Percentiles rank a stretch among this genome's conserved stretches.
Conservation (phyloP, 2,888 invertebrate species). For the Fabriciana adippe region DNA sequence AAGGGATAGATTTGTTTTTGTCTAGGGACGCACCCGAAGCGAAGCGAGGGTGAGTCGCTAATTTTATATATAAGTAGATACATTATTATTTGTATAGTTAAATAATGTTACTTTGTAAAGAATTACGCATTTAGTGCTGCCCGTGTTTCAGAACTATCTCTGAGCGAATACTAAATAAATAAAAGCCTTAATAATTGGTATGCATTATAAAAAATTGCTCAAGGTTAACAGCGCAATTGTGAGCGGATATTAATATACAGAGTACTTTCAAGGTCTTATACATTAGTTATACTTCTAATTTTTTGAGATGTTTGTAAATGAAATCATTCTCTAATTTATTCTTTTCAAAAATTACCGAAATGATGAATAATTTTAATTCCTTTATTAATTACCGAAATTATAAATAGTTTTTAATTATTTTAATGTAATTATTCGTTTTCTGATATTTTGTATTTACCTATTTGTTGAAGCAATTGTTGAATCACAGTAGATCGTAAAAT, state of each 20-base stretch:
- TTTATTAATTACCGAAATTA: background rate
- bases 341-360: background rate
- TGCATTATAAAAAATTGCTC: slow-evolving; percentile 32
- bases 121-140: too few species aligned
- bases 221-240: slow-evolving; percentile 38
- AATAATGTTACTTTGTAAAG: too few species aligned
- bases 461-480: too few species aligned
- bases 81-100: too few species aligned
- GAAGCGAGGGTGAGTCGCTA: too few species aligned
- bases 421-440: background rate
- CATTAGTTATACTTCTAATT: slow-evolving; percentile 37
- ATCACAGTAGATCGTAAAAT: too few species aligned
- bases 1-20: too few species aligned
- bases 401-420: background rate
- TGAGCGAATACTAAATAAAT: background rate
- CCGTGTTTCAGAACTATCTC: too few species aligned
- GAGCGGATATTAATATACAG: slow-evolving; percentile 35
- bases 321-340: background rate
- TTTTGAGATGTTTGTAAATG: slow-evolving; percentile 26
- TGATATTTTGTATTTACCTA: background rate
- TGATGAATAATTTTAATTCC: background rate
- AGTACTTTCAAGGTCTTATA: slow-evolving; percentile 35
- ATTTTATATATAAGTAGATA: too few species aligned
- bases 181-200: slow-evolving; percentile 19
- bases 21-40: too few species aligned